Evolutionary conservation across 2,797 vertebrate genomes (phyloP), one percentile per base, ranked within the genome.

Genomic region (Sebastes taczanowskii): DNA sequence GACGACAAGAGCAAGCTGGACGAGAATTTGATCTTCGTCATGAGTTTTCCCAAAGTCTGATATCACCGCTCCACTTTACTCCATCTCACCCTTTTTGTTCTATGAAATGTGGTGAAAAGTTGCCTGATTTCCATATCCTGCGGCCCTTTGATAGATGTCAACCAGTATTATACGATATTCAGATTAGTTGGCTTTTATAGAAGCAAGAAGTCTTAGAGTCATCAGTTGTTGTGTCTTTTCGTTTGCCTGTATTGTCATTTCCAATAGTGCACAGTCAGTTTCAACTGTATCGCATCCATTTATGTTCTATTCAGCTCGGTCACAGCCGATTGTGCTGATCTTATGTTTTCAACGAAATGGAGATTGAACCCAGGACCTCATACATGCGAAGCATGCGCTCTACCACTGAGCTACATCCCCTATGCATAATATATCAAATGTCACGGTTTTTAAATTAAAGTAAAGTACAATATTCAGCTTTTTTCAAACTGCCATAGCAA

Each of bases 401-500:
- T 79, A 75, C 55, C 73, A 80, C 77, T 73, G 78, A 80, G 73
- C 78, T 80, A 77, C 69, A 81, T 65, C 73, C 78, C 74, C 78
- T 56, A 2, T 2, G 1, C 6, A 52, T 16, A 30, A 1, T 16
- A 46, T 18, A 7, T 46, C 6, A 62, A 22, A 62, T 35, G 32
- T 35, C 60, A 35, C 3, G 1, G 49, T 62, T 34, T 61, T 9
- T 32, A n/a, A 61, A 23, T 49, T 52, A 52, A 52, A 52, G 7
- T 52, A n/a, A 5, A 46, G 35, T 46, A 29, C 72, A 65, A 11
- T 23, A 20, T 56, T 56, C 1, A 13, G 9, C 11, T 55, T 9
- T 53, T 7, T 55, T 13, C 18, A 58, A 25, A 10, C 29, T 27
- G 16, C 14, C 23, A 53, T 20, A 30, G 3, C 38, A 49, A 59